Evolutionary conservation across 2,797 vertebrate species (phyloP).

Genomic region (Trematomus bernacchii): DNA sequence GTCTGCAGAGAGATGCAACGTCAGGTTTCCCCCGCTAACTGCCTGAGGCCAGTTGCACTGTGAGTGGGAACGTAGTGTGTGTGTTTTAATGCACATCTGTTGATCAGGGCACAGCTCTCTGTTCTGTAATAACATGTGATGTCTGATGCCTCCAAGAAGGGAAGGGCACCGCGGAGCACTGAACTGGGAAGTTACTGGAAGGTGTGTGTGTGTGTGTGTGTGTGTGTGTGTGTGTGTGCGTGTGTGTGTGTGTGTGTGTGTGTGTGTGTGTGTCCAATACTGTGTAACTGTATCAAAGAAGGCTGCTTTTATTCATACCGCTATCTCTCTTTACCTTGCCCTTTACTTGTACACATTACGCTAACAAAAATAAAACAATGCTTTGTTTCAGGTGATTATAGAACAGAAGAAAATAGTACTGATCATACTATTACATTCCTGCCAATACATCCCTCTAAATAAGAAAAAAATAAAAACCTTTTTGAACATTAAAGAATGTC

Average conservation of each 20-base stretch:
- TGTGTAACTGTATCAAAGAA: conserved; percentile 3
- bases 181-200: conserved; percentile 1
- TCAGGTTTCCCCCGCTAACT: conserved; percentile 22
- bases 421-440: too few relatives aligned
- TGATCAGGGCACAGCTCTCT: conserved; percentile 19
- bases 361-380: too few relatives aligned
- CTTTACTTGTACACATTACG: not conserved
- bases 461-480: accelerated
- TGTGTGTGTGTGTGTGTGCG: conserved; percentile 17
- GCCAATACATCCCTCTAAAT: too few relatives aligned
- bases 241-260: conserved; percentile 7
- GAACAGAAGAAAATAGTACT: too few relatives aligned
- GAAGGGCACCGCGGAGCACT: conserved; percentile 8
- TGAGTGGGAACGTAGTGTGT: conserved; percentile 15
- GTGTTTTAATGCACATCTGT: conserved; percentile 38
- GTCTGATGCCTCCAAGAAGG: conserved; percentile 24
- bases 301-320: conserved; percentile 9
- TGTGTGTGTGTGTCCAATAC: not conserved
- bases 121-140: conserved; percentile 53
- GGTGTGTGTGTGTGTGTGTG: conserved; percentile 2
- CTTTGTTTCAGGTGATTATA: too few relatives aligned
- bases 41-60: conserved; percentile 27
- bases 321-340: not conserved
- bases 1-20: conserved; percentile 77
- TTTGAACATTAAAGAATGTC: accelerated